phyloP scores from a whole-genome alignment of 2,888 invertebrate genomes.

The Rhodophaea formosa region DNA sequence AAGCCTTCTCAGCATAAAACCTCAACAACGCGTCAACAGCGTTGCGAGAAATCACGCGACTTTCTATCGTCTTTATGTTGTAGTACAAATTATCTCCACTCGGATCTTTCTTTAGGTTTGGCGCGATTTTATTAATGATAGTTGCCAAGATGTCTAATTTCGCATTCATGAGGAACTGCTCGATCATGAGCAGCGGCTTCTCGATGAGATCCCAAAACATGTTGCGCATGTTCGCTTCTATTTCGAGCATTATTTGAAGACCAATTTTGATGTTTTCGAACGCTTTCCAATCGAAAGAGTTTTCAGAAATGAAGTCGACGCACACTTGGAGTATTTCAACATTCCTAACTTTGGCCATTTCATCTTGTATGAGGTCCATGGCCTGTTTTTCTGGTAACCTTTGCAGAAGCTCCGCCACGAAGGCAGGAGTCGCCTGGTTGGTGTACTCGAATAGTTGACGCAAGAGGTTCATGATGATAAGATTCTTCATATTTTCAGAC shows the following conservation, averaged over 20 bases:
- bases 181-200: constrained; percentile 88
- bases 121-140: constrained; percentile 82
- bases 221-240: constrained; percentile 79
- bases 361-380: constrained; percentile 82
- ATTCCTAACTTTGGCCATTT: constrained; percentile 83
- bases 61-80: constrained; percentile 81
- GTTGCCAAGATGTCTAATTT: constrained; percentile 85
- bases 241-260: constrained; percentile 84
- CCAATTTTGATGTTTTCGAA: constrained; percentile 85
- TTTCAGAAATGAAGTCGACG: constrained; percentile 81
- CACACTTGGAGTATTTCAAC: constrained; percentile 84
- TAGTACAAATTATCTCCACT: constrained; percentile 81
- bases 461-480: constrained; percentile 78
- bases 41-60: constrained; percentile 78
- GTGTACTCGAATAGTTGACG: constrained; percentile 80
- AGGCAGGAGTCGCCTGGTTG: constrained; percentile 61
- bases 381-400: constrained; percentile 82
- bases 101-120: constrained; percentile 60
- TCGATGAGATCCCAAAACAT: constrained; percentile 84
- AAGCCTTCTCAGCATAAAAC: constrained; percentile 89
- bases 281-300: constrained; percentile 69
- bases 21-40: constrained; percentile 86
- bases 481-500: constrained; percentile 77
- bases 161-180: constrained; percentile 93
- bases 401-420: constrained; percentile 79